These are phyloP conservation scores for Chroicocephalus ridibundus DNA, from an alignment of 2,113 vertebrate genomes.

Conservation along the genomic window DNA sequence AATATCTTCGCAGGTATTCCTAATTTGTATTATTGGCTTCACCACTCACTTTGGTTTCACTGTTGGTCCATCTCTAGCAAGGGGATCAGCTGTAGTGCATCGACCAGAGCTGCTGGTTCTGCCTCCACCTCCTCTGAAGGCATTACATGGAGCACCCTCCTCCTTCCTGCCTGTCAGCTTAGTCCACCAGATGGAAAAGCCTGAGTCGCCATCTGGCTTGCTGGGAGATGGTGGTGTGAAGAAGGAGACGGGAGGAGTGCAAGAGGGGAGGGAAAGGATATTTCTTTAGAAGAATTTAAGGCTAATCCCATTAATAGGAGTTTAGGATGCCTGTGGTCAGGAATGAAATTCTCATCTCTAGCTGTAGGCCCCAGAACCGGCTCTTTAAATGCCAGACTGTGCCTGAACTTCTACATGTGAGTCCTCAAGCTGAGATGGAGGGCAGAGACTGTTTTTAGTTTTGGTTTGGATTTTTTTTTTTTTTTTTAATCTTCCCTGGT, in stretches of 20 bases:
- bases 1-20: not conserved
- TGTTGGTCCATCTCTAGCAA: not conserved
- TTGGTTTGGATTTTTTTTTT: not conserved
- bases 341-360: conserved; percentile 17
- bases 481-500: not conserved
- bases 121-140: not conserved
- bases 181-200: conserved; percentile 4
- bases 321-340: conserved; percentile 35
- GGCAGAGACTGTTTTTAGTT: not conserved
- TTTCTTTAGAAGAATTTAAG: conserved; percentile 32
- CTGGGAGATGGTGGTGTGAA: not conserved
- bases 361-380: not conserved
- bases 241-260: not conserved
- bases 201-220: not conserved
- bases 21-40: not conserved
- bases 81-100: not conserved
- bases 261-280: conserved; percentile 24
- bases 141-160: not conserved
- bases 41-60: not conserved
- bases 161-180: not conserved
- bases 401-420: not conserved
- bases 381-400: not conserved
- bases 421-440: not conserved
- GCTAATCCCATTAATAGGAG: conserved; percentile 25
- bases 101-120: not conserved